These are phyloP conservation scores for Apis mellifera DNA, from an alignment of 1,140 invertebrate genomes.

Conservation along the genomic window DNA sequence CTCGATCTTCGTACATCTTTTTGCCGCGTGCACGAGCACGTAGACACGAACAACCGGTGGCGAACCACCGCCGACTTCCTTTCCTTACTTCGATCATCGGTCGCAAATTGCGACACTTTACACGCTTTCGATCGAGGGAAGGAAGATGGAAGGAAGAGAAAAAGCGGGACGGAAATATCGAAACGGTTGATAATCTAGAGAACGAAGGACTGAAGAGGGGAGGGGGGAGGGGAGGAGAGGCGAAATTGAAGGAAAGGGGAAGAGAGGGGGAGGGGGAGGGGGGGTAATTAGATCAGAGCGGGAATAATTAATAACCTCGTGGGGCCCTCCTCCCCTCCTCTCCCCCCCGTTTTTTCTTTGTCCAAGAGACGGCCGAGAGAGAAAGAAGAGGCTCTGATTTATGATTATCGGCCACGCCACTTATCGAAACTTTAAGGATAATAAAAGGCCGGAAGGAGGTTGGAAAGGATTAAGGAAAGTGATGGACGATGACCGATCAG, in stretches of 20 bases:
- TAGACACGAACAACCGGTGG: no score
- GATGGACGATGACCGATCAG: slow-evolving; percentile 79
- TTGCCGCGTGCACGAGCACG: no score
- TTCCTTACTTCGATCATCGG: no score
- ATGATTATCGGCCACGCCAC: slow-evolving; percentile 67
- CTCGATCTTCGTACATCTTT: no score
- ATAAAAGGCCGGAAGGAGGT: slow-evolving; percentile 62
- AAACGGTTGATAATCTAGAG: neutral
- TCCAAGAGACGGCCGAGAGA: slow-evolving; percentile 29
- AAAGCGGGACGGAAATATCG: neutral
- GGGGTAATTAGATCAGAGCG: slow-evolving; percentile 44
- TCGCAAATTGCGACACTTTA: no score
- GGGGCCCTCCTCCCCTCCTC: no score
- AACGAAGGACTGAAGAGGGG: neutral
- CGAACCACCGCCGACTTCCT: no score
- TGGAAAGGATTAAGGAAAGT: slow-evolving; percentile 68
- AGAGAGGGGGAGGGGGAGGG: neutral
- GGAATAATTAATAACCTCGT: slow-evolving; percentile 60
- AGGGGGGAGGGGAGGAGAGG: no score
- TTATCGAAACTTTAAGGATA: slow-evolving; percentile 69
- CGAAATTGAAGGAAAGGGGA: neutral
- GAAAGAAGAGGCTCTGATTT: slow-evolving; percentile 54
- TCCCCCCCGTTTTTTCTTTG: slow-evolving; percentile 23
- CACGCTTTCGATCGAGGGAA: no score
- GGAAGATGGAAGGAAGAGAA: no score